Conservation (phyloP, 2,797 vertebrate species). For the Oreochromis mossambicus region DNA sequence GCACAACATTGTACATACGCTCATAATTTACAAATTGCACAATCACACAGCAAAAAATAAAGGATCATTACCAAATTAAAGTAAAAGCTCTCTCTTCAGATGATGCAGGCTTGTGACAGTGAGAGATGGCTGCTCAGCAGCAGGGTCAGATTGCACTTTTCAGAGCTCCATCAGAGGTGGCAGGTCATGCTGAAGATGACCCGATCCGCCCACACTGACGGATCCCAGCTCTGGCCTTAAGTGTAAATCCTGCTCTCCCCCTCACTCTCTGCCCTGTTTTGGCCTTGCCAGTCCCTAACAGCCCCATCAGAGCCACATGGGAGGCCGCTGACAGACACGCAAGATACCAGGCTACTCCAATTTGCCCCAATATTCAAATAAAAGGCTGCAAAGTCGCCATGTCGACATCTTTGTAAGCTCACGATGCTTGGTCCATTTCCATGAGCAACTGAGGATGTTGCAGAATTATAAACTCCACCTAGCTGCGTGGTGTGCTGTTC, state of each 20-base stretch:
- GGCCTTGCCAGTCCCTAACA: constrained; percentile 60
- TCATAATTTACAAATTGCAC: not conserved
- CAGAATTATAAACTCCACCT: constrained; percentile 3
- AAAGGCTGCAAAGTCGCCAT: constrained; percentile 23
- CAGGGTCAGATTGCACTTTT: constrained; percentile 70
- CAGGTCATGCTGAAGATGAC: constrained; percentile 68
- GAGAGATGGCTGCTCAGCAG: constrained; percentile 59
- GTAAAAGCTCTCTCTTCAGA: constrained; percentile 3
- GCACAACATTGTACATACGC: not conserved
- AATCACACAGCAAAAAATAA: not conserved
- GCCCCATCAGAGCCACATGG: constrained; percentile 64
- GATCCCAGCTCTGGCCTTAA: constrained; percentile 53
- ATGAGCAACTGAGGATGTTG: not conserved
- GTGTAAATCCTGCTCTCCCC: constrained; percentile 38
- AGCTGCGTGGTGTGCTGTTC: not conserved
- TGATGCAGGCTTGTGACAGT: constrained; percentile 50
- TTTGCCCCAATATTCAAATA: constrained; percentile 46
- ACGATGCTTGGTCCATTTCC: not conserved
- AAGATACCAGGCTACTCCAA: constrained; percentile 34
- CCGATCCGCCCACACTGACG: constrained; percentile 67
- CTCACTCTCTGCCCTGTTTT: constrained; percentile 44
- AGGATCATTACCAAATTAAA: not conserved
- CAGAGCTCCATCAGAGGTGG: constrained; percentile 62
- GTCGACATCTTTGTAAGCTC: constrained; percentile 28
- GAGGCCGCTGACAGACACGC: constrained; percentile 62